Percentiles rank a stretch among this genome's conserved stretches.
Evolutionary conservation across 2,888 invertebrate species (phyloP).

Genomic region (Melieria crassipennis): DNA sequence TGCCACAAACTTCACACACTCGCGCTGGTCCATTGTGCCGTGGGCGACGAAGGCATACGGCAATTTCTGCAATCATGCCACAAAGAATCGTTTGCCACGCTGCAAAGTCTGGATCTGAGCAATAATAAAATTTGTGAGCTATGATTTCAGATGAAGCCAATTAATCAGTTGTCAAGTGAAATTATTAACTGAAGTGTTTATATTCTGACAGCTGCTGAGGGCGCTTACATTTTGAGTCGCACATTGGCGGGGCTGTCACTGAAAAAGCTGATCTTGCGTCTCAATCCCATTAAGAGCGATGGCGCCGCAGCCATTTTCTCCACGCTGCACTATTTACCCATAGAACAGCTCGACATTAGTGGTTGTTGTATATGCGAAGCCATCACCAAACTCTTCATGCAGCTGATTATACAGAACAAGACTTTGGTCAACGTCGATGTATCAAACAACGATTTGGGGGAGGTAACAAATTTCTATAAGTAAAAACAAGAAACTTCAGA

Average conservation of each 20-base stretch:
- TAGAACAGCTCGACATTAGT: constrained; percentile 56
- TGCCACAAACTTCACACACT: constrained; percentile 58
- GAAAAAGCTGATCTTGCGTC: constrained; percentile 54
- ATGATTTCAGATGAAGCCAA: background rate
- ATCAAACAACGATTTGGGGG: constrained; percentile 59
- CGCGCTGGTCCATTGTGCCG: constrained; percentile 57
- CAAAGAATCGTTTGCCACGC: constrained; percentile 58
- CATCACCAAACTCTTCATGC: constrained; percentile 59
- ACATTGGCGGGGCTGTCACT: constrained; percentile 53
- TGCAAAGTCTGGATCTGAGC: constrained; percentile 57
- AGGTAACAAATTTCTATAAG: constrained; percentile 45
- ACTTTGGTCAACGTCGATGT: constrained; percentile 53
- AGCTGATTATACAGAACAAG: constrained; percentile 57
- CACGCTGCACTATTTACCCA: constrained; percentile 51
- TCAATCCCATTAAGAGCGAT: constrained; percentile 65
- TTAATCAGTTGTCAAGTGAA: background rate
- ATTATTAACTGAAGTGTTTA: no score
- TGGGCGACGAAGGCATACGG: constrained; percentile 61
- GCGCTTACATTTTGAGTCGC: constrained; percentile 58
- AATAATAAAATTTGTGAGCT: constrained; percentile 53
- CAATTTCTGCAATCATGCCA: constrained; percentile 57
- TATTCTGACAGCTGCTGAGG: constrained; percentile 55
- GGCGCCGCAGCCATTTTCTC: constrained; percentile 62
- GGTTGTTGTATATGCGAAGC: constrained; percentile 56
- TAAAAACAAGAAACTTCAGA: background rate